Base-by-base conservation (phyloP, 2,888 invertebrate genomes). In the Homarus gammarus region DNA sequence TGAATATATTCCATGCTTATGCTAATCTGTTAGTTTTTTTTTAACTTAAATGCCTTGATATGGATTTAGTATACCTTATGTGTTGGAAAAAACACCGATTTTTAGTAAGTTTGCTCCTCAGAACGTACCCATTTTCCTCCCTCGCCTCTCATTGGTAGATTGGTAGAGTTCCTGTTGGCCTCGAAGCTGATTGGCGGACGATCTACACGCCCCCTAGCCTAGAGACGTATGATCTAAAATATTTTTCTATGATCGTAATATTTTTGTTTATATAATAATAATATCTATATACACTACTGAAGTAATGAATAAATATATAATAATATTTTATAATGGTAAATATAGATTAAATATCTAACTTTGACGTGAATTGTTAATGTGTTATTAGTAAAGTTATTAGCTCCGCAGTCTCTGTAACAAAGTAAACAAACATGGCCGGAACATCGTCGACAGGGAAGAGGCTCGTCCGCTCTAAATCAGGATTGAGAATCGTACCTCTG, bases 391-490 rank as follows among this genome's bases (percentile, higher is more conserved):
- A 64, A 64, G 27, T n/a, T 27, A 8, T 64, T 64, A 64, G 64
- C 27, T 22, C 64, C n/a, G 64, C 12, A 64, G 31, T 27, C 6
- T 64, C 8, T 10, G 1, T 0, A n/a, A 3, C 3, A 27, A 64
- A 12, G 64, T 64, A 64, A 64, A 87, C 73, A 87, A 84, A 89
- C 84, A 89, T 89, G 89, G 89, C 89, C 38, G 78, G 70, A 27
- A 56, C 81, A n/a, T 68, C 84, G 18, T 36, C 78, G n/a, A 73
- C 81, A 31, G 90, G 89, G 2, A 91, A 91, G 49, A 83, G 90
- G 72, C 87, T 91, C 31, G 70, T 91, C 44, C 93, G 93, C 77
- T 94, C 94, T 5, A 94, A 94, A 92, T 94, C 95, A 92, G 95
- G 95, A 2, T 92, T 94, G 49, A 93, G 94, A 91, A 94, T 95